These are phyloP conservation scores for Podarcis lilfordi DNA, from an alignment of 2,797 vertebrate genomes.

Conservation along the genomic window DNA sequence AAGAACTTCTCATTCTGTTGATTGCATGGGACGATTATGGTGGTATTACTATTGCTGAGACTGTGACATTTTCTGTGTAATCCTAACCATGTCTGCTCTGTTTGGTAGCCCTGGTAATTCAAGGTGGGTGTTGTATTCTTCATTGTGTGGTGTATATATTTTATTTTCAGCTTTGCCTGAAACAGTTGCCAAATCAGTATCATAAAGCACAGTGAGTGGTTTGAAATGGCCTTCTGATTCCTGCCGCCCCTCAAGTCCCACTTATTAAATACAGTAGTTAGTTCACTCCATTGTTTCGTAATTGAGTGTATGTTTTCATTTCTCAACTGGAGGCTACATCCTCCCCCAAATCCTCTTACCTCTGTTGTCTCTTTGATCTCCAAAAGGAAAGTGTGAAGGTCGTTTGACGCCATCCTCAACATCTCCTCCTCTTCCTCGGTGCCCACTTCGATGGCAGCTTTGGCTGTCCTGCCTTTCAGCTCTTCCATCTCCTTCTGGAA, in stretches of 20 bases:
- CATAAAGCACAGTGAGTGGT: too few relatives aligned
- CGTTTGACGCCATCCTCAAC: conserved; percentile 85
- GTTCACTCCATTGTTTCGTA: too few relatives aligned
- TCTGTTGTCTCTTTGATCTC: conserved; percentile 97
- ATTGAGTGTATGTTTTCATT: too few relatives aligned
- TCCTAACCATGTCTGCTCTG: not conserved
- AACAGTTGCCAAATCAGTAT: too few relatives aligned
- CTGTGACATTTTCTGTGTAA: not conserved
- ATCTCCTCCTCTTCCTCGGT: conserved; percentile 87
- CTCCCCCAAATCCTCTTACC: conserved; percentile 71
- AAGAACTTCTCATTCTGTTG: not conserved
- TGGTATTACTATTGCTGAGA: not conserved
- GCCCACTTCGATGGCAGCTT: conserved; percentile 88
- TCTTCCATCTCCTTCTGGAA: conserved; percentile 96
- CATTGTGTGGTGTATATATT: too few relatives aligned
- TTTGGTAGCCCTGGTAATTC: too few relatives aligned
- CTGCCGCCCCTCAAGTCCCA: too few relatives aligned
- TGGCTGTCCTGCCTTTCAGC: conserved; percentile 85
- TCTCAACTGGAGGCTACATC: not conserved
- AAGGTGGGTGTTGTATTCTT: too few relatives aligned
- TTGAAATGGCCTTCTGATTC: too few relatives aligned
- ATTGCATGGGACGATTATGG: not conserved
- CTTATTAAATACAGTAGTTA: too few relatives aligned
- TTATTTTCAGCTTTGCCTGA: too few relatives aligned
- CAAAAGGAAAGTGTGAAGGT: conserved; percentile 87